Evolutionary conservation across 2,888 invertebrate species (phyloP).

Genomic region (Hemistola chrysoprasaria): DNA sequence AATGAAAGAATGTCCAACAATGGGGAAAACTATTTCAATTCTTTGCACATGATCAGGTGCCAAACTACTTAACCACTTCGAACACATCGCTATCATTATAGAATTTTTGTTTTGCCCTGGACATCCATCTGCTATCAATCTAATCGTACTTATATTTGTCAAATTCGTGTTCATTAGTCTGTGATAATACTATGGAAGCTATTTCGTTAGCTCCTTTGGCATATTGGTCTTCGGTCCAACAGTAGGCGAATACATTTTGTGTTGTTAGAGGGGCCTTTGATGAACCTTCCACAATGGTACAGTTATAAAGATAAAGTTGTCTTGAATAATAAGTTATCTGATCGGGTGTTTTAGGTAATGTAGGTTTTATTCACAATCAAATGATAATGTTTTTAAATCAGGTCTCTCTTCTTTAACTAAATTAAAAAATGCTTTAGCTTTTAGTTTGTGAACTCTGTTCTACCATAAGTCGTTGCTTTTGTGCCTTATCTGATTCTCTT

Average conservation of each 20-base stretch:
- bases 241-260: neutral
- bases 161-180: neutral
- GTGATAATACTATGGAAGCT: neutral
- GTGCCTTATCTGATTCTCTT: neutral
- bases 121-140: neutral
- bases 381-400: slow-evolving; percentile 1
- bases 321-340: slow-evolving; percentile 3
- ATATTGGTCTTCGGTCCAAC: neutral
- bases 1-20: slow-evolving; percentile 28
- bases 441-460: slow-evolving; percentile 14
- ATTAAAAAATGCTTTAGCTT: slow-evolving; percentile 9
- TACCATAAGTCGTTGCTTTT: neutral
- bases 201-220: neutral
- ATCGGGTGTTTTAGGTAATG: slow-evolving; percentile 6
- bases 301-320: neutral
- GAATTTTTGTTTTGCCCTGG: neutral
- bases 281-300: neutral
- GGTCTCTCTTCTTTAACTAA: neutral
- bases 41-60: neutral
- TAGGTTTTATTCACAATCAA: slow-evolving; percentile 12
- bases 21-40: slow-evolving; percentile 21
- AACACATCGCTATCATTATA: neutral
- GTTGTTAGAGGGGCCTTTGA: neutral
- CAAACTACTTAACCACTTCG: neutral
- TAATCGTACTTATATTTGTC: neutral